A percentile compares a stretch with the other conserved stretches of the same genome.
Evolutionary conservation across 1,140 invertebrate genomes (phyloP).

Genomic region (Periplaneta americana): DNA sequence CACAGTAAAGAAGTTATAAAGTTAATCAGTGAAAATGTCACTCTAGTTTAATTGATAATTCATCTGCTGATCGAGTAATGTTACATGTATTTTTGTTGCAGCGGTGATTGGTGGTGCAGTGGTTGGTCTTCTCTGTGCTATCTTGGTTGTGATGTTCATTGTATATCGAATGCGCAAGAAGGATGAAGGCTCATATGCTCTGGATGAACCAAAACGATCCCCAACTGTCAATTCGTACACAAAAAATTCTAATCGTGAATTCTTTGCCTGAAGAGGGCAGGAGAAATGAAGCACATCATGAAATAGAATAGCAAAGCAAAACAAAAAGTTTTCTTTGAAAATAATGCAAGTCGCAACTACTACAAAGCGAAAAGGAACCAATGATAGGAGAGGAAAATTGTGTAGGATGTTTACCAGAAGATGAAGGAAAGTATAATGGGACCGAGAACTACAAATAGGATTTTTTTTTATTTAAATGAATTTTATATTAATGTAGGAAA

Average conservation of each 20-base stretch:
- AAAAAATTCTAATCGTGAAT: slow-evolving; percentile 87
- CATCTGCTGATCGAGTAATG: no score
- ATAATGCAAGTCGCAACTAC: neutral
- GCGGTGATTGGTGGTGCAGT: slow-evolving; percentile 98
- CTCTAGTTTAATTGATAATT: no score
- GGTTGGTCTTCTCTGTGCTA: slow-evolving; percentile 93
- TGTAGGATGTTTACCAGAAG: neutral
- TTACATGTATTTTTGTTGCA: slow-evolving; percentile 47
- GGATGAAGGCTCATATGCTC: slow-evolving; percentile 96
- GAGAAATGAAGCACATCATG: neutral
- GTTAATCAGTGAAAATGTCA: no score
- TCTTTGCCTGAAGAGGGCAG: slow-evolving; percentile 78
- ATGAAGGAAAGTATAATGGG: neutral
- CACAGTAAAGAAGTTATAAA: no score
- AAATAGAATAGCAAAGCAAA: neutral
- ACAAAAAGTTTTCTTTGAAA: neutral
- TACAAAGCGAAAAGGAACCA: neutral
- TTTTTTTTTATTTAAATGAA: neutral
- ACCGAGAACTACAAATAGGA: neutral
- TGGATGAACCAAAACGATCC: slow-evolving; percentile 94
- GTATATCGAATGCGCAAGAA: slow-evolving; percentile 99
- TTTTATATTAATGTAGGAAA: neutral
- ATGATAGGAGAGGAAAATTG: neutral
- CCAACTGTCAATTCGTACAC: slow-evolving; percentile 86
- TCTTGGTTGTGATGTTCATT: slow-evolving; percentile 98